Conservation (phyloP, 2,113 vertebrate species). For the Rhinopithecus roxellana region DNA sequence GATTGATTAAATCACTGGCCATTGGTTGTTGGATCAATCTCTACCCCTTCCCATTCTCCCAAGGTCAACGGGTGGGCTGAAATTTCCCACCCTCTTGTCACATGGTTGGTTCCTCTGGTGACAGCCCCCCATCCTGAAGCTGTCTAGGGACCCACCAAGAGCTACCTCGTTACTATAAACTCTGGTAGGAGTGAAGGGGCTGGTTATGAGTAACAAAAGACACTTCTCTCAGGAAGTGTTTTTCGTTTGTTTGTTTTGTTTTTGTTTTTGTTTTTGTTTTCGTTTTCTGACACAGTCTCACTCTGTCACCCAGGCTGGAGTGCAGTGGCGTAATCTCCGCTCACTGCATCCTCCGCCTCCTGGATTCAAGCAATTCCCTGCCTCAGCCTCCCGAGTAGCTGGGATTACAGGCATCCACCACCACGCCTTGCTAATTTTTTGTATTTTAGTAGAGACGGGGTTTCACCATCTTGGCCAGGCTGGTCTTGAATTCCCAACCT, state of each 20-base stretch:
- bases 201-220: background rate
- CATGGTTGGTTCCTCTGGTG: background rate
- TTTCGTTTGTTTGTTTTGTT: background rate
- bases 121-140: background rate
- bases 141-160: background rate
- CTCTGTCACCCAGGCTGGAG: too few relatives aligned
- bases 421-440: too few relatives aligned
- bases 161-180: background rate
- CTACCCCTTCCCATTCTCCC: background rate
- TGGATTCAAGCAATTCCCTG: too few relatives aligned
- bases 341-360: too few relatives aligned
- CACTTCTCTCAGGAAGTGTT: background rate
- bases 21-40: background rate
- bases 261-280: too few relatives aligned
- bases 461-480: too few relatives aligned
- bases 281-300: too few relatives aligned
- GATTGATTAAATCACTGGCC: background rate
- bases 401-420: too few relatives aligned
- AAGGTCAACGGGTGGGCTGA: background rate
- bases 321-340: too few relatives aligned
- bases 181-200: background rate
- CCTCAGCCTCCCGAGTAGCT: too few relatives aligned
- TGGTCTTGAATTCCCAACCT: too few relatives aligned
- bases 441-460: too few relatives aligned
- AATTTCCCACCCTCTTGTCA: background rate